Evolutionary conservation across 2,888 invertebrate genomes (phyloP).

Genomic region (Drosophila colorata): DNA sequence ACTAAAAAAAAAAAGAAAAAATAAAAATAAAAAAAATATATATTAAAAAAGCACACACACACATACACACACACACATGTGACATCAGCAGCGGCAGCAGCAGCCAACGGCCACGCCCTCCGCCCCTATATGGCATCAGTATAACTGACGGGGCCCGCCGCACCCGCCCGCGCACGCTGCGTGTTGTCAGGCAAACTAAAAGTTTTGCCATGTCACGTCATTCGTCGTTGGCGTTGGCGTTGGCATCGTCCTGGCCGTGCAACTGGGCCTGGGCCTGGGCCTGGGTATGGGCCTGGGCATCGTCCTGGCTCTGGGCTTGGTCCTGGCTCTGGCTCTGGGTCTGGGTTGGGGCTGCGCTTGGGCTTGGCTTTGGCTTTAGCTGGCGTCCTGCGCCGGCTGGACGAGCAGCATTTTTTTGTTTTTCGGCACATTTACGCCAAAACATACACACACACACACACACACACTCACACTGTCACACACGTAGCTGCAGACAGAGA

Average conservation of each 20-base stretch:
- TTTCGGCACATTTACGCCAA: constrained; percentile 76
- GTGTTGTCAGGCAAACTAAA: constrained; percentile 77
- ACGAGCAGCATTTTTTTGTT: constrained; percentile 46
- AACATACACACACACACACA: constrained; percentile 37
- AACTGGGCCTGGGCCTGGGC: background rate
- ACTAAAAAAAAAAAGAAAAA: constrained; percentile 24
- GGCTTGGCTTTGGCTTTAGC: constrained; percentile 35
- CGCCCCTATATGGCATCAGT: constrained; percentile 41
- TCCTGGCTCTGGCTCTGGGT: constrained; percentile 21
- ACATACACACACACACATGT: constrained; percentile 41
- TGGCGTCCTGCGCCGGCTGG: constrained; percentile 42
- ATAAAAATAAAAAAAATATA: too few species aligned
- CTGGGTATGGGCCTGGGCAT: constrained; percentile 9
- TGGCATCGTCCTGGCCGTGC: constrained; percentile 45
- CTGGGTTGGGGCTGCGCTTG: background rate
- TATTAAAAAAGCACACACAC: constrained; percentile 26
- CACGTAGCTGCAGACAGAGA: constrained; percentile 16
- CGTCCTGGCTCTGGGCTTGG: constrained; percentile 17
- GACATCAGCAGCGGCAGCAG: constrained; percentile 36
- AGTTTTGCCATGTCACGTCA: constrained; percentile 82
- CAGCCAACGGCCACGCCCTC: constrained; percentile 52
- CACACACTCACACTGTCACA: too few species aligned
- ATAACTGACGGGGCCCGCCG: constrained; percentile 26
- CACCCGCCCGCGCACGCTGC: constrained; percentile 53
- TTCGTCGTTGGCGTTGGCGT: constrained; percentile 65